A percentile compares a stretch with the other conserved stretches of the same genome.
phyloP scores from a whole-genome alignment of 2,888 invertebrate genomes.

The Drosophila mayaguana region DNA sequence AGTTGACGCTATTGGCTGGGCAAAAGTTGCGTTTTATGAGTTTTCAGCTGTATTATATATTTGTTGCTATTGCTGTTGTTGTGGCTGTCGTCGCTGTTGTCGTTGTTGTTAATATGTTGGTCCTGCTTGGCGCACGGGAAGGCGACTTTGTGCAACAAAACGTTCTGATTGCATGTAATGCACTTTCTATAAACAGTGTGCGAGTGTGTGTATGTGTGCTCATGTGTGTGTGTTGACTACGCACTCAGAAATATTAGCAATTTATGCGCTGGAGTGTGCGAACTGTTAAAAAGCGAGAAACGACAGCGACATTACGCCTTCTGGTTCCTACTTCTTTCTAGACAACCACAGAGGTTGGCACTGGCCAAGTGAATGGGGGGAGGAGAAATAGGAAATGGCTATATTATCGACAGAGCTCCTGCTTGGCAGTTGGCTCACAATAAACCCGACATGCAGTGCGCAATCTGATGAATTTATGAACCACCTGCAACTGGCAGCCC shows the following conservation, averaged over 20 bases:
- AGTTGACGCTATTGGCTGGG: slow-evolving; percentile 24
- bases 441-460: slow-evolving; percentile 38
- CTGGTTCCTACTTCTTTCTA: slow-evolving; percentile 14
- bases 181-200: slow-evolving; percentile 31
- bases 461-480: slow-evolving; percentile 68
- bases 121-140: slow-evolving; percentile 8
- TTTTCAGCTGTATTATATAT: slow-evolving; percentile 16
- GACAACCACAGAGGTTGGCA: not conserved
- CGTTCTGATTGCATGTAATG: slow-evolving; percentile 59
- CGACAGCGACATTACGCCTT: slow-evolving; percentile 17
- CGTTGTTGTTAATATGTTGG: slow-evolving; percentile 8
- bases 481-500: slow-evolving; percentile 57
- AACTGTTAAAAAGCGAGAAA: slow-evolving; percentile 36
- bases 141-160: slow-evolving; percentile 30
- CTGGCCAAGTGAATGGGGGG: slow-evolving; percentile 13
- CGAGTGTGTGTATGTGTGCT: slow-evolving; percentile 12
- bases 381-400: slow-evolving; percentile 23
- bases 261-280: slow-evolving; percentile 72
- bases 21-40: slow-evolving; percentile 26
- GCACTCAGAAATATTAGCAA: slow-evolving; percentile 76
- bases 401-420: slow-evolving; percentile 4
- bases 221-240: slow-evolving; percentile 24
- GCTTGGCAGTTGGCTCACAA: slow-evolving; percentile 27
- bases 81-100: not conserved
- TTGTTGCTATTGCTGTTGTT: not conserved